Percentiles rank a stretch among this genome's conserved stretches.
Conservation (phyloP, 2,797 vertebrate species). For the Anableps anableps region DNA sequence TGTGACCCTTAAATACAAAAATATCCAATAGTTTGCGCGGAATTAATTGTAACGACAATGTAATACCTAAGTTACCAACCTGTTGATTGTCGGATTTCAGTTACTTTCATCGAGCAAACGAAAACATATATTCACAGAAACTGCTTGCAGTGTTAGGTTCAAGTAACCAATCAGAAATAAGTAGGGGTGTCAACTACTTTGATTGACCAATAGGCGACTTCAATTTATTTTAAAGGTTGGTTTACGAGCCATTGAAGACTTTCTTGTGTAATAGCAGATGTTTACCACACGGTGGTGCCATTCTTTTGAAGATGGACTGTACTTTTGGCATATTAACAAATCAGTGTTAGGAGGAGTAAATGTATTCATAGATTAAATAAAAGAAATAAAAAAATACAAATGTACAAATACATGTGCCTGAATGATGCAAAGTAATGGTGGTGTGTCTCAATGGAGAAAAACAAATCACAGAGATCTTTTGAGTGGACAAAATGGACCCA, state of each 20-base stretch:
- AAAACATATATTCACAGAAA: background rate
- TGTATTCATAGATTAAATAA: background rate
- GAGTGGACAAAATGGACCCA: background rate
- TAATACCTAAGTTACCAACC: conserved; percentile 50
- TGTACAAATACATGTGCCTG: too few species aligned
- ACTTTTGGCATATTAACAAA: background rate
- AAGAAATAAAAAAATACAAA: too few species aligned
- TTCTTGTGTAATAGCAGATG: background rate
- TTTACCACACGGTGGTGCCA: conserved; percentile 49
- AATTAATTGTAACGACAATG: background rate
- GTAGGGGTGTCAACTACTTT: background rate
- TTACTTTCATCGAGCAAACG: conserved; percentile 27
- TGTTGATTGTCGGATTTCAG: conserved; percentile 64
- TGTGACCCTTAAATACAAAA: rapidly evolving
- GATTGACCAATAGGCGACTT: conserved; percentile 53
- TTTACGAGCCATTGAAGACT: conserved; percentile 26
- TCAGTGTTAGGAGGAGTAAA: too few species aligned
- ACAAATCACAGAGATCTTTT: background rate
- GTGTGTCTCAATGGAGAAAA: background rate
- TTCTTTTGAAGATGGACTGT: conserved; percentile 7
- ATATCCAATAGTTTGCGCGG: background rate
- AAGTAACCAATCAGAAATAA: conserved; percentile 50
- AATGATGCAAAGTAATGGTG: background rate
- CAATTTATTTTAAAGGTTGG: conserved; percentile 34
- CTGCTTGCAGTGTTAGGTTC: conserved; percentile 35